Conservation (phyloP, 2,888 invertebrate species). For the Yponomeuta cagnagella region DNA sequence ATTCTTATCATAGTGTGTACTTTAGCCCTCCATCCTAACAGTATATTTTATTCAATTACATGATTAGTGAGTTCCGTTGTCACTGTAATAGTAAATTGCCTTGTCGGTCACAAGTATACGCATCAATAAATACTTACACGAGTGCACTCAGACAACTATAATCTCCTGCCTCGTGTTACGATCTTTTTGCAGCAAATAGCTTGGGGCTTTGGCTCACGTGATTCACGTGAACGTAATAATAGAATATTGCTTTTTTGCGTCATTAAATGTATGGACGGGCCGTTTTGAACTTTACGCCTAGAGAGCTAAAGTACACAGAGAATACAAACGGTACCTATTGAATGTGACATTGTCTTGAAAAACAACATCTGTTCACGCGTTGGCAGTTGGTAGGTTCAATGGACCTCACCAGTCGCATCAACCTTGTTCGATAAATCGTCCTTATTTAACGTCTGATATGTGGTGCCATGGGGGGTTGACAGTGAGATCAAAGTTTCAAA, state of each 20-base stretch:
- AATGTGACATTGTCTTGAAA: neutral
- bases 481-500: too few relatives aligned
- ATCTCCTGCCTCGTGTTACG: neutral
- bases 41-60: too few relatives aligned
- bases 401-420: too few relatives aligned
- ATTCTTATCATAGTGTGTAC: too few relatives aligned
- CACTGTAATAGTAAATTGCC: too few relatives aligned
- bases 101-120: too few relatives aligned
- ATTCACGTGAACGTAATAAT: neutral
- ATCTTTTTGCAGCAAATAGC: neutral
- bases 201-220: neutral
- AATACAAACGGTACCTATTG: neutral
- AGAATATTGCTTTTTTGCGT: neutral
- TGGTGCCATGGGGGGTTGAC: too few relatives aligned
- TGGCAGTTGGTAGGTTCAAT: neutral
- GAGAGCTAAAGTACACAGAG: neutral
- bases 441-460: too few relatives aligned
- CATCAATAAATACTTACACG: neutral
- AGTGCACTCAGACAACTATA: neutral
- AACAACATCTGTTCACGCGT: neutral
- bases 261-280: neutral
- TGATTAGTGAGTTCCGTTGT: too few relatives aligned
- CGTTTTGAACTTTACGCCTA: neutral
- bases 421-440: too few relatives aligned
- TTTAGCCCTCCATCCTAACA: too few relatives aligned